Conservation (phyloP, 2,797 vertebrate genomes). For the Apogon hyalosoma region DNA sequence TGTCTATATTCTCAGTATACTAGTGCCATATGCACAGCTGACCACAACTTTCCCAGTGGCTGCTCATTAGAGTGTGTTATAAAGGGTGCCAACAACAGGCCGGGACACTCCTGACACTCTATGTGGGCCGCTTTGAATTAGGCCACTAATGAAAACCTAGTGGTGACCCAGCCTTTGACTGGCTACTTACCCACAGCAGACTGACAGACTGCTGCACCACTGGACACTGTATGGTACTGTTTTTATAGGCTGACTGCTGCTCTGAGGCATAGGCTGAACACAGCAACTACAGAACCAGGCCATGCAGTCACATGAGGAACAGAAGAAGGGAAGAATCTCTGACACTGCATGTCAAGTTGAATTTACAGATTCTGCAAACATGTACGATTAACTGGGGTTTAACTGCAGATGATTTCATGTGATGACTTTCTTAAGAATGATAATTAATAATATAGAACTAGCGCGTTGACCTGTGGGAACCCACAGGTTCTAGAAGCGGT, state of each 20-base stretch:
- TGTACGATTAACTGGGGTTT: neutral
- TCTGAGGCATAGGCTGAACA: constrained; percentile 20
- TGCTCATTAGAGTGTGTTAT: constrained; percentile 73
- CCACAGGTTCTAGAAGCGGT: too few relatives aligned
- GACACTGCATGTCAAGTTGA: neutral
- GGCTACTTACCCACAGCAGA: constrained; percentile 60
- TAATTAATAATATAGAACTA: too few relatives aligned
- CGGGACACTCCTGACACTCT: constrained; percentile 70
- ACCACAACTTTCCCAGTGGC: constrained; percentile 62
- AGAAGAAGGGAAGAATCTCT: neutral
- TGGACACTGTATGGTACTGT: constrained; percentile 49
- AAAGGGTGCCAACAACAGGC: constrained; percentile 72
- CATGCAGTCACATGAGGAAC: neutral
- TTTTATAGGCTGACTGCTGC: constrained; percentile 47
- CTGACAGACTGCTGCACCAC: constrained; percentile 59
- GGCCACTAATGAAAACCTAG: constrained; percentile 80
- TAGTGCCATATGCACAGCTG: constrained; percentile 44
- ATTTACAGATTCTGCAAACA: neutral
- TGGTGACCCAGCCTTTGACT: constrained; percentile 69
- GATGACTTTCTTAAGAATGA: neutral
- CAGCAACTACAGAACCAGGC: constrained; percentile 12
- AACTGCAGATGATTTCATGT: neutral
- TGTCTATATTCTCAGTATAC: constrained; percentile 46
- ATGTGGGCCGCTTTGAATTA: constrained; percentile 80
- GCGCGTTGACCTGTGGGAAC: too few relatives aligned